Percentiles rank a stretch among this genome's conserved stretches.
Evolutionary conservation across 2,888 invertebrate species (phyloP).

Genomic region (Dicyrtomina minuta): DNA sequence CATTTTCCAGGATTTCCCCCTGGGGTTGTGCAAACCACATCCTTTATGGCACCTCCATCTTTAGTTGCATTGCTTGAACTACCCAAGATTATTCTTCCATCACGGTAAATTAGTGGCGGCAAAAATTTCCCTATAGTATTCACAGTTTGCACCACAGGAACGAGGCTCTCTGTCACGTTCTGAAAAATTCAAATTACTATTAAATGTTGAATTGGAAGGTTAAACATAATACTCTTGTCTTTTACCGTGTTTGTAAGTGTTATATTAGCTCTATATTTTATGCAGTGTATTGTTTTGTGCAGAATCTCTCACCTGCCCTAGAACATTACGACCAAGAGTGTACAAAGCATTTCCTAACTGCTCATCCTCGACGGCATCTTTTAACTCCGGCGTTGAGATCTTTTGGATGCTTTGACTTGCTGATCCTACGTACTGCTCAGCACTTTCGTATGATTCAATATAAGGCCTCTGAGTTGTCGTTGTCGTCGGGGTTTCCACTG

Average conservation of each 20-base stretch:
- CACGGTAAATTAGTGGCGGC: conserved; percentile 54
- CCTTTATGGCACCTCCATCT: conserved; percentile 50
- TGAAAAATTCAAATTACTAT: conserved; percentile 56
- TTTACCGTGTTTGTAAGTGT: too few relatives aligned
- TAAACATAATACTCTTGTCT: too few relatives aligned
- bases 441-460: conserved; percentile 15
- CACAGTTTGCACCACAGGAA: conserved; percentile 65
- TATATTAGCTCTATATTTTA: too few relatives aligned
- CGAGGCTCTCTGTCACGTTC: conserved; percentile 78
- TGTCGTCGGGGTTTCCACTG: neutral
- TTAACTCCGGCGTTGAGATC: conserved; percentile 32
- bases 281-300: too few relatives aligned
- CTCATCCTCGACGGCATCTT: conserved; percentile 56
- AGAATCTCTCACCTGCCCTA: conserved; percentile 59
- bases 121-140: conserved; percentile 53
- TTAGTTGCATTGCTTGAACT: conserved; percentile 48
- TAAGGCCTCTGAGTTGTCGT: neutral
- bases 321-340: conserved; percentile 76
- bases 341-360: conserved; percentile 73
- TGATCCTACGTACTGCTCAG: conserved; percentile 21
- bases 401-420: conserved; percentile 17
- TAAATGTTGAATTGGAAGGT: too few relatives aligned
- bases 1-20: conserved; percentile 77
- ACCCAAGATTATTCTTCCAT: conserved; percentile 52
- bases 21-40: conserved; percentile 59